Conservation (phyloP, 2,797 vertebrate species). For the Rhinophrynus dorsalis region DNA sequence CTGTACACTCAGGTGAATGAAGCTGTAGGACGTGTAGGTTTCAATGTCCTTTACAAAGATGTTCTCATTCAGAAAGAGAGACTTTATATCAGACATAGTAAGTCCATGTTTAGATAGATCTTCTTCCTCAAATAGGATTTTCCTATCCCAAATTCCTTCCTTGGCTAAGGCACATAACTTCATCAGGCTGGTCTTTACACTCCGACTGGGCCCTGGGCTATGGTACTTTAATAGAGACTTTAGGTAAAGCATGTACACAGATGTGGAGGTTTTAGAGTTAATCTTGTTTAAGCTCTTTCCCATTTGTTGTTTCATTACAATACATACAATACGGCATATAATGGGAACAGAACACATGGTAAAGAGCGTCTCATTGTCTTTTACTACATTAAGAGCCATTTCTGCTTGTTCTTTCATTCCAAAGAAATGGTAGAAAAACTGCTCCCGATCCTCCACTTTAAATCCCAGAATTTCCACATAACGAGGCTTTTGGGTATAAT, state of each 20-base stretch:
- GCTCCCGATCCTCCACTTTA: neutral
- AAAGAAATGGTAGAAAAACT: no score
- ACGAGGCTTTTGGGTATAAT: neutral
- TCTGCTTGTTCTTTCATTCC: fast-evolving
- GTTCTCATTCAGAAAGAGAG: no score
- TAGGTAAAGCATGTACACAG: no score
- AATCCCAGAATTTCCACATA: slow-evolving; percentile 51
- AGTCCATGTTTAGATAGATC: no score
- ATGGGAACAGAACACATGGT: slow-evolving; percentile 36
- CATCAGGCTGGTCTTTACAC: slow-evolving; percentile 1
- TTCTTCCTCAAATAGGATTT: slow-evolving; percentile 50
- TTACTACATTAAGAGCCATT: neutral
- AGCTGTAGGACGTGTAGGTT: slow-evolving; percentile 50
- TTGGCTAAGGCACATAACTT: slow-evolving; percentile 51
- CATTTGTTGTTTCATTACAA: slow-evolving; percentile 51
- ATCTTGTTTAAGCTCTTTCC: neutral
- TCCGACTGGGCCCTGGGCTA: neutral
- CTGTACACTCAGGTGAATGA: no score
- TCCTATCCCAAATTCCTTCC: no score
- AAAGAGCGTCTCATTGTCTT: no score
- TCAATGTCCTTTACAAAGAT: no score
- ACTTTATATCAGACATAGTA: slow-evolving; percentile 29
- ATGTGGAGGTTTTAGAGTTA: no score
- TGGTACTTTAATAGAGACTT: slow-evolving; percentile 6
- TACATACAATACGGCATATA: slow-evolving; percentile 54